phyloP scores from a whole-genome alignment of 2,797 vertebrate species.

The Peromyscus nudipes region DNA sequence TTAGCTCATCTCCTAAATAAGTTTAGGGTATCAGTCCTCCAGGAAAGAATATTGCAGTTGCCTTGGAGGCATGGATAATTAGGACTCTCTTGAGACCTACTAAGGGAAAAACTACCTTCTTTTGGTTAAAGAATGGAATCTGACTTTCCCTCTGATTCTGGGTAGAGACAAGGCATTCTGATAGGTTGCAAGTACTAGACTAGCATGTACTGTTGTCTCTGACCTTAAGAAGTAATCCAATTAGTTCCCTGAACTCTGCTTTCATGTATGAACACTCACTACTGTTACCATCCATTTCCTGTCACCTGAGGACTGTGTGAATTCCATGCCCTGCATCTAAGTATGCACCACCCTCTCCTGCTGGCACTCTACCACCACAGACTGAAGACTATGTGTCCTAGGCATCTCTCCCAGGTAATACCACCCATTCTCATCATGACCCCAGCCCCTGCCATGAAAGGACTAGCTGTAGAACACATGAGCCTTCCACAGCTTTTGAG shows the following conservation, averaged over 20 bases:
- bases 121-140: neutral
- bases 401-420: neutral
- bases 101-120: neutral
- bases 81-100: neutral
- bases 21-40: neutral
- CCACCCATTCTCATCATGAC: neutral
- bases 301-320: neutral
- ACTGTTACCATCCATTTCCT: neutral
- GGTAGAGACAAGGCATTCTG: neutral
- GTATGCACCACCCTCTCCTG: neutral
- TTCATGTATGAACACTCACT: neutral
- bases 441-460: too few relatives aligned
- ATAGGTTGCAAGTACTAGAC: neutral
- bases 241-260: neutral
- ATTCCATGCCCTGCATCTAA: neutral
- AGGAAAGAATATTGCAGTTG: neutral
- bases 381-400: neutral
- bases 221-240: neutral
- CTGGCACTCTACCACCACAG: neutral
- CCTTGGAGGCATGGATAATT: neutral
- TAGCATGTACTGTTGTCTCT: neutral
- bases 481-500: too few relatives aligned
- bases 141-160: neutral
- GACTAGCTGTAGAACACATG: neutral
- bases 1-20: neutral